Conservation (phyloP, 2,797 vertebrate species). For the Neosalanx taihuensis region DNA sequence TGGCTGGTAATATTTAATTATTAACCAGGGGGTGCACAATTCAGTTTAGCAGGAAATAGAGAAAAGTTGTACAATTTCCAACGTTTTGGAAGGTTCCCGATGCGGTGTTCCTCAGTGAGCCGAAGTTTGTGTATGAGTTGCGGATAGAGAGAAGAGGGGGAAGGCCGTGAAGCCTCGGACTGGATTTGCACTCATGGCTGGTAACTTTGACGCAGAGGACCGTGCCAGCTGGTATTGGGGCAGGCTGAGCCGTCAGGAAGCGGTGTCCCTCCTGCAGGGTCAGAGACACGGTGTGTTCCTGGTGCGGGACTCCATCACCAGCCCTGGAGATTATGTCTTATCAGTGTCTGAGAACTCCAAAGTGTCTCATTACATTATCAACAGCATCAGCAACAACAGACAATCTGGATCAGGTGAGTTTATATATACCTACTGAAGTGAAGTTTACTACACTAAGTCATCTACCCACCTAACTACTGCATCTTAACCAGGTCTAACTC, state of each 20-base stretch:
- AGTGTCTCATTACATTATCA: constrained; percentile 95
- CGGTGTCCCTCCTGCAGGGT: constrained; percentile 83
- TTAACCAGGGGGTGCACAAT: not conserved
- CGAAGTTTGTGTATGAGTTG: constrained; percentile 73
- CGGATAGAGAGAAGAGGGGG: constrained; percentile 59
- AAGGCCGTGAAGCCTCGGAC: constrained; percentile 49
- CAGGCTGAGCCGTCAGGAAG: constrained; percentile 81
- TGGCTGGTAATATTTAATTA: not conserved
- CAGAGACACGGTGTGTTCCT: constrained; percentile 91
- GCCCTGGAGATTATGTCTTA: constrained; percentile 90
- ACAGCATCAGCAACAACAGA: constrained; percentile 81
- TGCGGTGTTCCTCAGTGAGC: constrained; percentile 38
- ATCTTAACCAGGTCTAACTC: too few species aligned
- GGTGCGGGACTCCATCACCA: constrained; percentile 88
- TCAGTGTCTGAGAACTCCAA: constrained; percentile 92
- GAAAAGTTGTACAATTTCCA: not conserved
- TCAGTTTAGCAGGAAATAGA: not conserved
- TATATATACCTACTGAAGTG: not conserved
- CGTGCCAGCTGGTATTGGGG: constrained; percentile 90
- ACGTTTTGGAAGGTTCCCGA: constrained; percentile 23
- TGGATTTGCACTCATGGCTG: constrained; percentile 78
- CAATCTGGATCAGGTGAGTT: constrained; percentile 69
- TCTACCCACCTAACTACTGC: not conserved
- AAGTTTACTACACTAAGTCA: not conserved
- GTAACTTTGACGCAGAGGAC: constrained; percentile 90